Evolutionary conservation across 2,888 invertebrate species (phyloP), one percentile per base, ranked within the genome.

Genomic region (Parnassius apollo): DNA sequence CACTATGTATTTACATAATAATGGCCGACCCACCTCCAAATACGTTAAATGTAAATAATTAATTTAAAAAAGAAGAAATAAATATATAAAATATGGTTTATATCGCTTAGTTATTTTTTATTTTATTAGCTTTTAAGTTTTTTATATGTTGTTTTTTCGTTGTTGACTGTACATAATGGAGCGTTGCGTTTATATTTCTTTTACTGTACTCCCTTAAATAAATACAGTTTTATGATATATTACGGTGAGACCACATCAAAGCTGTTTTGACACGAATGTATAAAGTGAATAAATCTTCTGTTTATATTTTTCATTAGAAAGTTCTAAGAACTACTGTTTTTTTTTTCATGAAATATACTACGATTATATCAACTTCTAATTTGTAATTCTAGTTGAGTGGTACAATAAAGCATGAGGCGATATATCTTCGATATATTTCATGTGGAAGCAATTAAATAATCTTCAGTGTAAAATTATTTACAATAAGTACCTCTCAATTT

Each of bases 1-100:
- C 48, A 60, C 58, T 59, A 62, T 65, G 61, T 65, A 65, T 69
- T 62, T 69, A 68, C 59, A n/a, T 67, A 55, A 57, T 55, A 54
- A 63, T 52, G 51, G 59, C 57, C 56, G 65, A 68, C 63, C 67
- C 69, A 68, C 71, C 69, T 70, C 71, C 70, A 67, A 67, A 57
- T 64, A 57, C n/a, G 7, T 50, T 51, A 12, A 59, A 60, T 55
- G 66, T 63, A 61, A 64, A 66, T 65, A 65, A 49, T 56, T 65
- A 55, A 52, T 53, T 53, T 9, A 56, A 53, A 35, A 46, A 61
- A 53, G 46, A 52, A 61, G 35, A 65, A 50, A 53, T 60, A 53
- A 50, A 65, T 51, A 45, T 55, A 13, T 52, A 57, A n/a, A 48
- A 42, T n/a, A 35, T 7, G 42, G 12, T 35, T 57, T 42, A n/a